Conservation (phyloP, 92 coral and sea anemone species). For the Isaurus tuberculatus region DNA sequence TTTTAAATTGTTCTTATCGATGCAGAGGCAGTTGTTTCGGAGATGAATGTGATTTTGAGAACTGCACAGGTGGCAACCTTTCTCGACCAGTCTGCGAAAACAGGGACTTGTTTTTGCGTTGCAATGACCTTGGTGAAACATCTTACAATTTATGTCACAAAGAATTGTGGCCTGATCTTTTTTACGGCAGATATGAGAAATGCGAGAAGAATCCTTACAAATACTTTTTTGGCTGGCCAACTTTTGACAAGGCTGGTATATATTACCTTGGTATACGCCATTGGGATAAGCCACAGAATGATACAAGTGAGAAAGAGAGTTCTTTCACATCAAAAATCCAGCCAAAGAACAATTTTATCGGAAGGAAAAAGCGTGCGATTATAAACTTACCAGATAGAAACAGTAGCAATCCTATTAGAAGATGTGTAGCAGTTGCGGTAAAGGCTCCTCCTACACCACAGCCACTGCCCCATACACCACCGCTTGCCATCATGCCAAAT, state of each 20-base stretch:
- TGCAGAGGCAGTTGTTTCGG: conserved; percentile 17
- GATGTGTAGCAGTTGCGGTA: conserved; percentile 47
- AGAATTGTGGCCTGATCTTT: conserved; percentile 40
- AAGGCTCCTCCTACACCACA: conserved; percentile 71
- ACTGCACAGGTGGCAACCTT: conserved; percentile 5
- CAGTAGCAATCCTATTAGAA: not conserved
- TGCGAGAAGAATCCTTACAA: conserved; percentile 67
- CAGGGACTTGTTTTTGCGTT: conserved; percentile 26
- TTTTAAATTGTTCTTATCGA: not conserved
- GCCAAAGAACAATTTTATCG: not conserved
- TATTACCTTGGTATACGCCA: not conserved
- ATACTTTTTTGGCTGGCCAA: conserved; percentile 41
- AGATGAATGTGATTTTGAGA: not conserved
- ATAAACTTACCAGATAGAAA: not conserved
- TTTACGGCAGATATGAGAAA: conserved; percentile 65
- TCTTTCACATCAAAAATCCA: not conserved
- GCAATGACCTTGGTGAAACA: conserved; percentile 32
- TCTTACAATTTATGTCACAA: conserved; percentile 40
- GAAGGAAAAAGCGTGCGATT: not conserved
- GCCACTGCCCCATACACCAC: conserved; percentile 48
- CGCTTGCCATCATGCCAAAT: conserved; percentile 50
- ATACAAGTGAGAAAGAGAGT: not conserved
- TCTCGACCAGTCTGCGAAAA: conserved; percentile 31
- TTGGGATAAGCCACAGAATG: conserved; percentile 5
- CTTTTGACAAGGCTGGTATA: not conserved